Conservation (phyloP, 2,797 vertebrate species). For the Danio choprae region DNA sequence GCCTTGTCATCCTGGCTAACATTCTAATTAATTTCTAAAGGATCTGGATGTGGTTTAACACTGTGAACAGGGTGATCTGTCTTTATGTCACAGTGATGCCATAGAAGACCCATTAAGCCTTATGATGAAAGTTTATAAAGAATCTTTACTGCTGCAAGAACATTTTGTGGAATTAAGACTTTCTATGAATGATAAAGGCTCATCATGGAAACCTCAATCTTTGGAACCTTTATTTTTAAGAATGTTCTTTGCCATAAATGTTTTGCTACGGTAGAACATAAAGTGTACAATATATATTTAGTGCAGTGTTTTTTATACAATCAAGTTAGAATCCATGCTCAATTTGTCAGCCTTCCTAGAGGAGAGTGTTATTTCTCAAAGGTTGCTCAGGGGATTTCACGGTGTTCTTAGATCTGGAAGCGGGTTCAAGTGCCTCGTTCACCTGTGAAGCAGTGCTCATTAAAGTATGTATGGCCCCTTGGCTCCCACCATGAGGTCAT, state of each 20-base stretch:
- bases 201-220: too few species aligned
- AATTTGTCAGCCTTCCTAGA: background rate
- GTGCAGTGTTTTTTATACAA: background rate
- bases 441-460: slow-evolving; percentile 51
- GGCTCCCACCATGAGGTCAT: slow-evolving; percentile 58
- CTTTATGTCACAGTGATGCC: slow-evolving; percentile 30
- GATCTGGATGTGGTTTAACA: background rate
- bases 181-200: too few species aligned
- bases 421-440: slow-evolving; percentile 35
- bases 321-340: background rate
- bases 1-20: background rate
- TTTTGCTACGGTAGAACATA: background rate
- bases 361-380: background rate
- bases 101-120: too few species aligned
- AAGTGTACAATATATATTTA: background rate
- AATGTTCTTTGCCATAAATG: background rate
- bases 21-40: background rate
- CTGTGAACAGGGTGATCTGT: background rate
- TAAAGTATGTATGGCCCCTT: slow-evolving; percentile 61
- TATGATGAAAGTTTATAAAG: too few species aligned
- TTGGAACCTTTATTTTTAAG: too few species aligned
- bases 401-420: slow-evolving; percentile 8
- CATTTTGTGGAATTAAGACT: too few species aligned
- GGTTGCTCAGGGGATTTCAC: background rate
- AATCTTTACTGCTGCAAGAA: too few species aligned